These are phyloP conservation scores for Malurus leucopterus DNA, from an alignment of 2,797 vertebrate genomes.

Conservation along the genomic window DNA sequence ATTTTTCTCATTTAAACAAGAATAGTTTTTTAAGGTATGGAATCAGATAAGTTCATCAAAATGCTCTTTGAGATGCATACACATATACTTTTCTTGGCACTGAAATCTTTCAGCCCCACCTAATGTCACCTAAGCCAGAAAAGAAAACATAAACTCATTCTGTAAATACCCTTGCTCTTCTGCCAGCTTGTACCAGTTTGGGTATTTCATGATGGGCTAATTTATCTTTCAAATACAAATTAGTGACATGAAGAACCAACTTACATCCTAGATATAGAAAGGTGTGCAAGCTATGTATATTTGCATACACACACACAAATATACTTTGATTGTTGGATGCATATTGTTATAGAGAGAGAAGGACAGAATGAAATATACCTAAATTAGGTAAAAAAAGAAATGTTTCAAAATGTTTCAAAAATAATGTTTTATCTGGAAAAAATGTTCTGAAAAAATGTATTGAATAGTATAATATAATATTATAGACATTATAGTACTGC, in stretches of 20 bases:
- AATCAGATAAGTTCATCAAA: background rate
- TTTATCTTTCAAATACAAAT: background rate
- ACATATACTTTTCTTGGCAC: background rate
- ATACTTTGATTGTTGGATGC: background rate
- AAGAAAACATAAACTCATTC: conserved; percentile 7
- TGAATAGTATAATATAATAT: background rate
- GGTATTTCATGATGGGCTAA: background rate
- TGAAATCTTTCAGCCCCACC: background rate
- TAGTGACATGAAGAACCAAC: background rate
- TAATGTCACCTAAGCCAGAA: background rate
- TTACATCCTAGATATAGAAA: background rate
- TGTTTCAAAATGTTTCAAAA: background rate
- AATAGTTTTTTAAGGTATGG: background rate
- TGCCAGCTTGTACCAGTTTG: background rate
- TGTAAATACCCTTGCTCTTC: conserved; percentile 11
- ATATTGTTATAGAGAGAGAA: background rate
- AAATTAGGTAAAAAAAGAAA: background rate
- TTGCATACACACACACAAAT: background rate
- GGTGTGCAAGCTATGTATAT: background rate
- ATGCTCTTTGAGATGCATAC: background rate
- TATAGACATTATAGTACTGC: background rate
- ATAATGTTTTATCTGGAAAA: background rate
- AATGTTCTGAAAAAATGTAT: background rate
- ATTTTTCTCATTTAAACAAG: background rate
- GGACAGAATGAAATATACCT: background rate